Evolutionary conservation across 1,140 invertebrate species (phyloP).

Genomic region (Drosophila tristis): DNA sequence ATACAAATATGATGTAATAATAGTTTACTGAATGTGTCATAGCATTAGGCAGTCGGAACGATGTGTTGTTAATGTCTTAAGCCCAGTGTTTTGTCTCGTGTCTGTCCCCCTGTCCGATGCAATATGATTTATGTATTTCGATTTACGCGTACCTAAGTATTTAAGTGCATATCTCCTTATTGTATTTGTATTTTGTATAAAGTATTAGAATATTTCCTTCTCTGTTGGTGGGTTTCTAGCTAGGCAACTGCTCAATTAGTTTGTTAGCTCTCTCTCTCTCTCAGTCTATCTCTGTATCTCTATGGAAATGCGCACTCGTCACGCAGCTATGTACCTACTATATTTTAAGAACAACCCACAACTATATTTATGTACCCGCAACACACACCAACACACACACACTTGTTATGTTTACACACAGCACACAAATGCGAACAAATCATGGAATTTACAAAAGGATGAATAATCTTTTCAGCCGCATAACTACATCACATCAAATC

Average conservation of each 20-base stretch:
- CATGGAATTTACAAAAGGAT: conserved; percentile 12
- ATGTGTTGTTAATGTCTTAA: conserved; percentile 27
- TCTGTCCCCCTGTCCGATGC: conserved; percentile 22
- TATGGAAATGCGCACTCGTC: conserved; percentile 27
- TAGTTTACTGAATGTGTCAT: conserved; percentile 56
- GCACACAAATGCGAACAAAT: conserved; percentile 15
- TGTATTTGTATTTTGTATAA: conserved; percentile 32
- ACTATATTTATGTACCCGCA: conserved; percentile 48
- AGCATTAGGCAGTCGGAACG: conserved; percentile 22
- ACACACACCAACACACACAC: conserved; percentile 25
- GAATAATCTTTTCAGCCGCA: background rate
- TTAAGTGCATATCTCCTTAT: conserved; percentile 2
- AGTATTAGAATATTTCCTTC: conserved; percentile 56
- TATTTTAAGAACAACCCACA: conserved; percentile 62
- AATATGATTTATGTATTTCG: conserved; percentile 13
- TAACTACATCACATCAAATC: background rate
- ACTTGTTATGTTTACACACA: conserved; percentile 69
- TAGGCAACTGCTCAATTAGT: conserved; percentile 75
- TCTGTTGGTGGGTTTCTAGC: conserved; percentile 51
- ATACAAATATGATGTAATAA: conserved; percentile 3
- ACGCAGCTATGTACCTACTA: conserved; percentile 72
- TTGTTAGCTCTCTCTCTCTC: conserved; percentile 44
- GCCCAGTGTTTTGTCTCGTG: conserved; percentile 14
- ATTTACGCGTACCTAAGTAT: conserved; percentile 37
- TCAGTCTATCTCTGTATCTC: background rate